Percentiles rank a stretch among this genome's conserved stretches.
Conservation (phyloP, 2,888 invertebrate genomes). For the Philaethria dido region DNA sequence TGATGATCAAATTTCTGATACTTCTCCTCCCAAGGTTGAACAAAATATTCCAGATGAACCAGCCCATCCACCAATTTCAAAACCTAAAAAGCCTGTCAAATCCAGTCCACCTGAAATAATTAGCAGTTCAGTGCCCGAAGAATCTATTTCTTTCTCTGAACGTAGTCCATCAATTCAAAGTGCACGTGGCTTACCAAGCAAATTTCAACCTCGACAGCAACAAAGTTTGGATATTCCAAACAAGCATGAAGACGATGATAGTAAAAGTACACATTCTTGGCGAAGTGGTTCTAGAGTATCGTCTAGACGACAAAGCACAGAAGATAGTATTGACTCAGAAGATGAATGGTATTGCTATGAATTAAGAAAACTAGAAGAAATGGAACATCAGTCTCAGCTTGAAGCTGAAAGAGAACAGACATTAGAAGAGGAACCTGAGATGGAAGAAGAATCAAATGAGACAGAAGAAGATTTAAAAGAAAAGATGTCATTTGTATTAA, state of each 20-base stretch:
- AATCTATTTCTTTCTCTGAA: conserved; percentile 79
- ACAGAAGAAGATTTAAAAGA: conserved; percentile 89
- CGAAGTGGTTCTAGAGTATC: conserved; percentile 93
- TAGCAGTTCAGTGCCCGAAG: conserved; percentile 73
- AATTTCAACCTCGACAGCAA: conserved; percentile 87
- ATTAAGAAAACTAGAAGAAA: conserved; percentile 92
- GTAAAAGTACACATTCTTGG: conserved; percentile 93
- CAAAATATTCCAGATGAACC: conserved; percentile 56
- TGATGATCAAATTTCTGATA: conserved; percentile 86
- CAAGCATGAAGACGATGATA: conserved; percentile 92
- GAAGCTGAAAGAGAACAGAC: conserved; percentile 86
- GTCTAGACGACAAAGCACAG: conserved; percentile 94
- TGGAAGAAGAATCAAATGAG: conserved; percentile 77
- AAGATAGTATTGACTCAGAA: conserved; percentile 96
- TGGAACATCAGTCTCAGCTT: conserved; percentile 89
- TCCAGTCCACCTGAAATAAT: conserved; percentile 71
- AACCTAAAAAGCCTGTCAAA: conserved; percentile 64
- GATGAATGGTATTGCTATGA: conserved; percentile 97
- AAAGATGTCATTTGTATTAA: conserved; percentile 90
- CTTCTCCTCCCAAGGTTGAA: conserved; percentile 69
- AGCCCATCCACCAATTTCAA: conserved; percentile 56
- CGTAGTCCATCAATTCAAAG: conserved; percentile 87
- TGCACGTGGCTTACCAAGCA: conserved; percentile 81
- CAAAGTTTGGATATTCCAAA: conserved; percentile 92
- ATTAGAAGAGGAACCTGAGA: conserved; percentile 84